Evolutionary conservation across 2,113 vertebrate species (phyloP).

Genomic region (Trinectes maculatus): DNA sequence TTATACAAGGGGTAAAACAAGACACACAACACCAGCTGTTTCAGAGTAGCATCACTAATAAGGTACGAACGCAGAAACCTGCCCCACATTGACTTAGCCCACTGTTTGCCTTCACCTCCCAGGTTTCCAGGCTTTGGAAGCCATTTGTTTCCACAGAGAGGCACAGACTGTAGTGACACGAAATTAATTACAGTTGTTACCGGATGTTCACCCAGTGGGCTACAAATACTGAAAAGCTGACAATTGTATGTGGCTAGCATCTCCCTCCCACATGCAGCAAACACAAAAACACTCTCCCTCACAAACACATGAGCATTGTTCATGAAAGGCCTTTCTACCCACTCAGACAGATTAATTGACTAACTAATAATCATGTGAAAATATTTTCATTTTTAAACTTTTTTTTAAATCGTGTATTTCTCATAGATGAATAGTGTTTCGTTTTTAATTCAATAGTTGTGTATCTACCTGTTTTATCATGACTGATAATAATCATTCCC

Average conservation of each 20-base stretch:
- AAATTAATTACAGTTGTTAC: constrained; percentile 76
- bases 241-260: constrained; percentile 31
- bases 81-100: constrained; percentile 47
- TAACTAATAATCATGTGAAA: too few species aligned
- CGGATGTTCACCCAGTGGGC: constrained; percentile 70
- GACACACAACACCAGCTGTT: constrained; percentile 5
- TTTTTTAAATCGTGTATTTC: not conserved
- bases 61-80: constrained; percentile 28
- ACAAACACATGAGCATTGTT: not conserved
- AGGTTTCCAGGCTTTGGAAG: constrained; percentile 55
- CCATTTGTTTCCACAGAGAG: constrained; percentile 63
- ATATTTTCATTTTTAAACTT: too few species aligned
- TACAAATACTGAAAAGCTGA: constrained; percentile 49
- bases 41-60: constrained; percentile 29
- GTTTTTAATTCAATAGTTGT: not conserved
- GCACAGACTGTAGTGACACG: constrained; percentile 49
- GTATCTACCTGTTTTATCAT: not conserved
- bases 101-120: constrained; percentile 46
- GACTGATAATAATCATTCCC: not conserved
- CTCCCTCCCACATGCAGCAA: not conserved
- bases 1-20: too few species aligned
- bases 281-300: constrained; percentile 5
- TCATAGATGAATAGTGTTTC: not conserved
- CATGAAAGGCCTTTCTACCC: not conserved
- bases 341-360: too few species aligned